A percentile compares a stretch with the other conserved stretches of the same genome.
Conservation (phyloP, 2,797 vertebrate genomes). For the Tokudaia tokunoshimensis region DNA sequence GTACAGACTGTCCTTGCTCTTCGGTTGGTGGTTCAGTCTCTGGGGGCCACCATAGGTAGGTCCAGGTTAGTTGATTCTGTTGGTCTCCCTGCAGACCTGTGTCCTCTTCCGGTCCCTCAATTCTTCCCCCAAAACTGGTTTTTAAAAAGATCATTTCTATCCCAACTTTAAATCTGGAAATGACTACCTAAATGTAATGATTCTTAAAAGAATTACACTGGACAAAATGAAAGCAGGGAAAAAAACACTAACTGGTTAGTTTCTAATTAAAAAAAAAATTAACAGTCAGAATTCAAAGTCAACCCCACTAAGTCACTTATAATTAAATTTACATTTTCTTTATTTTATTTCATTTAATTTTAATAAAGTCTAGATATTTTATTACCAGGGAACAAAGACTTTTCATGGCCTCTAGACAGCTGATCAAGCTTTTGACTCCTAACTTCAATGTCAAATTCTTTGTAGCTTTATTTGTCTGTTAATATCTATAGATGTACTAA, state of each 20-base stretch:
- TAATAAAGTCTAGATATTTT: background rate
- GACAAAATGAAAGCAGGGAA: background rate
- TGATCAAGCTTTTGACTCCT: background rate
- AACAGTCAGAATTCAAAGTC: background rate
- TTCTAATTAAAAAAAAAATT: background rate
- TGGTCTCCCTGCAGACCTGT: background rate
- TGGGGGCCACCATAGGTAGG: background rate
- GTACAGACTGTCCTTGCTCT: background rate
- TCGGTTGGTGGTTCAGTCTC: background rate
- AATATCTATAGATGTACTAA: background rate
- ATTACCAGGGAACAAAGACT: background rate
- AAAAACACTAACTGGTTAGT: background rate
- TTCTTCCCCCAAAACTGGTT: background rate
- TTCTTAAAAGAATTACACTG: background rate
- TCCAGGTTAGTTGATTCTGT: background rate
- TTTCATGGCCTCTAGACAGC: background rate
- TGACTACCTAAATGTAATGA: background rate
- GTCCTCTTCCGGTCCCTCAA: background rate
- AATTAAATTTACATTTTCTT: background rate
- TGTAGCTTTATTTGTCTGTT: background rate
- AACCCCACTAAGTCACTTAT: background rate
- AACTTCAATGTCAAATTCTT: background rate
- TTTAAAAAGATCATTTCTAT: background rate
- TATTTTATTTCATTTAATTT: constrained; percentile 36
- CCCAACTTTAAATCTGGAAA: constrained; percentile 25